Evolutionary conservation across 1,140 invertebrate genomes (phyloP).

Genomic region (Camponotus pennsylvanicus): DNA sequence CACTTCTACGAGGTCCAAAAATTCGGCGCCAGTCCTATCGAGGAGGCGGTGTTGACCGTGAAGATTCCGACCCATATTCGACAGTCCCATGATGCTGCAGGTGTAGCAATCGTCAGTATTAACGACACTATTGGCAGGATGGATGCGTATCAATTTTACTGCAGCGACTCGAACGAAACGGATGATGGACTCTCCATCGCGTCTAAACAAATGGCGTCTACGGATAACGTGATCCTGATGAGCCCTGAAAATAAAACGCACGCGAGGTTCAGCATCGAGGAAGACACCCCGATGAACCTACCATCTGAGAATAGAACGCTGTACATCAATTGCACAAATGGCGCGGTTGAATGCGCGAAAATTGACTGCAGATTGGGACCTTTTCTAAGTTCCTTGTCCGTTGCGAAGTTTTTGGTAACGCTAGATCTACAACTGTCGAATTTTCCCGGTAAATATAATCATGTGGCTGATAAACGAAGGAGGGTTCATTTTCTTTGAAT

Average conservation of each 20-base stretch:
- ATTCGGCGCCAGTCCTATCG: constrained; percentile 82
- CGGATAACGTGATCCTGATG: constrained; percentile 12
- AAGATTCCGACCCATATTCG: constrained; percentile 76
- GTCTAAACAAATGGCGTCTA: not conserved
- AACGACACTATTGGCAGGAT: constrained; percentile 73
- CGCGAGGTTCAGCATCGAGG: constrained; percentile 49
- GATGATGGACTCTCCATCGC: not conserved
- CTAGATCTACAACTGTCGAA: constrained; percentile 73
- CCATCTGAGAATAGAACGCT: constrained; percentile 75
- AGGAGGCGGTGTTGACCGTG: constrained; percentile 76
- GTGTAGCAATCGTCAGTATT: constrained; percentile 77
- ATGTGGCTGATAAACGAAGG: not conserved
- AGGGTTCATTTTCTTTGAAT: not conserved
- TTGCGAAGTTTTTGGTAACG: constrained; percentile 73
- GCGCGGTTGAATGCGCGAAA: constrained; percentile 69
- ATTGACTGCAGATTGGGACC: constrained; percentile 76
- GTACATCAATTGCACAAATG: constrained; percentile 78
- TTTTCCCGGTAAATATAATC: constrained; percentile 71
- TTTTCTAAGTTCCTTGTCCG: constrained; percentile 69
- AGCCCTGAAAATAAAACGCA: constrained; percentile 33
- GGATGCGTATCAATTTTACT: constrained; percentile 76
- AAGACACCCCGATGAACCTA: constrained; percentile 54
- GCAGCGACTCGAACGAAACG: constrained; percentile 52
- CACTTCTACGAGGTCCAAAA: constrained; percentile 83
- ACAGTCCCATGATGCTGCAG: constrained; percentile 29